These are phyloP conservation scores for Zootermopsis nevadensis DNA, from an alignment of 2,888 invertebrate genomes.

Conservation along the genomic window DNA sequence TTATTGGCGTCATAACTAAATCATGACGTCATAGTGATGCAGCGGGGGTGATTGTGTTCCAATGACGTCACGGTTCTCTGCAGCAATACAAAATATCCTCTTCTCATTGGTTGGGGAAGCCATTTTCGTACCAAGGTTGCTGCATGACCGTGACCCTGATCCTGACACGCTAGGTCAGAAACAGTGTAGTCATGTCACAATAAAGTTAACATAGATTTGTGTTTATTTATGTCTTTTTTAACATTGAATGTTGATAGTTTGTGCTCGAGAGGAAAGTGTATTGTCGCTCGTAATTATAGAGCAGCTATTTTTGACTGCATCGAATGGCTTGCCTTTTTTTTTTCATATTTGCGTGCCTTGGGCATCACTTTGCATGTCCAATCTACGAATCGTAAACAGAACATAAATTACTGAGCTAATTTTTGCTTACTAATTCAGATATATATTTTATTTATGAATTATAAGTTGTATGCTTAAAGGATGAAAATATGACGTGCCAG, in stretches of 20 bases:
- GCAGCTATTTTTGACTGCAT: no score
- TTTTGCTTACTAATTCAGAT: neutral
- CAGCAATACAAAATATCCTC: slow-evolving; percentile 14
- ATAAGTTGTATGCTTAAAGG: neutral
- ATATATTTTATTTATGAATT: neutral
- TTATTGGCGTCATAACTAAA: slow-evolving; percentile 20
- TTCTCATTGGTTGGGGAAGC: slow-evolving; percentile 19
- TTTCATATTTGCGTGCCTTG: neutral
- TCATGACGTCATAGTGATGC: slow-evolving; percentile 5
- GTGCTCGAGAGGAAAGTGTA: neutral
- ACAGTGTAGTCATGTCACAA: neutral
- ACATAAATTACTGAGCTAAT: neutral
- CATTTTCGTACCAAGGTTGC: neutral
- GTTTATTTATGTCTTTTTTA: slow-evolving; percentile 16
- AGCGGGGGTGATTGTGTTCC: neutral
- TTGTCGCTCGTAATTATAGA: no score
- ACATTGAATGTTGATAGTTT: neutral
- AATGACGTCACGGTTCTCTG: slow-evolving; percentile 14
- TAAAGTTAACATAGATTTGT: neutral
- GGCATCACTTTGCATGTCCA: neutral
- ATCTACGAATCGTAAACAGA: neutral
- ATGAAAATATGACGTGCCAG: neutral
- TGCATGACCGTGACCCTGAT: slow-evolving; percentile 9
- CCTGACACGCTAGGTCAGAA: neutral
- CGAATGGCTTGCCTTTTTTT: no score